phyloP scores from a whole-genome alignment of 2,888 invertebrate species.

The Machimus rusticus region DNA sequence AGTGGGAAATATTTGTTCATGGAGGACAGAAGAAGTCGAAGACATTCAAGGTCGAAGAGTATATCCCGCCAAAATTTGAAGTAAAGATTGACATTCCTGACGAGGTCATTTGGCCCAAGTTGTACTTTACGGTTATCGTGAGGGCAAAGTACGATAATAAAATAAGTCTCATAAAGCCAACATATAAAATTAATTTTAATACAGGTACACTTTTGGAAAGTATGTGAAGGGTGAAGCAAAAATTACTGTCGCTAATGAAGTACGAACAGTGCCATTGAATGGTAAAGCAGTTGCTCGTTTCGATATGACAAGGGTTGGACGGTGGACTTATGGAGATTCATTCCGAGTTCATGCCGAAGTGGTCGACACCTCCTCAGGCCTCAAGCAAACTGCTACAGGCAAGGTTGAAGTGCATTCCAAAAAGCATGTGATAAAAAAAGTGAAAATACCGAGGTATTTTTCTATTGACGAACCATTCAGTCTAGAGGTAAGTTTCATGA shows the following conservation, averaged over 20 bases:
- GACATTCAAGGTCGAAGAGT: constrained; percentile 75
- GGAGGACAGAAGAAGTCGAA: constrained; percentile 61
- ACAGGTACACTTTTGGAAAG: constrained; percentile 83
- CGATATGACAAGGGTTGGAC: constrained; percentile 58
- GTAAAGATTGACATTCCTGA: constrained; percentile 80
- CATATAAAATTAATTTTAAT: neutral
- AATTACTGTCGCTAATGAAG: constrained; percentile 66
- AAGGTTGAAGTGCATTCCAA: constrained; percentile 79
- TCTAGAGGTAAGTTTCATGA: neutral
- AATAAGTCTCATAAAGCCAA: neutral
- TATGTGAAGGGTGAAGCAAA: constrained; percentile 87
- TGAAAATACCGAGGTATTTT: constrained; percentile 74
- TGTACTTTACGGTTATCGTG: constrained; percentile 75
- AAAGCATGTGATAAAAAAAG: constrained; percentile 77
- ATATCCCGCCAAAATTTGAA: constrained; percentile 88
- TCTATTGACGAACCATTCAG: neutral
- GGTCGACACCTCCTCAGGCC: constrained; percentile 84
- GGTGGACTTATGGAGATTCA: neutral
- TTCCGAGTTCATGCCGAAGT: constrained; percentile 62
- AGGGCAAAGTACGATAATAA: constrained; percentile 74
- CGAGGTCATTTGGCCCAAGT: constrained; percentile 81
- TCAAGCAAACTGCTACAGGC: constrained; percentile 80
- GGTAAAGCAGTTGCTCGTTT: constrained; percentile 76
- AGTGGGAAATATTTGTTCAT: constrained; percentile 73
- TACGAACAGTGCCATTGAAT: constrained; percentile 73